Conservation (phyloP, 30 jellyfish, hydroid and myxozoan species). For the Morbakka virulenta region DNA sequence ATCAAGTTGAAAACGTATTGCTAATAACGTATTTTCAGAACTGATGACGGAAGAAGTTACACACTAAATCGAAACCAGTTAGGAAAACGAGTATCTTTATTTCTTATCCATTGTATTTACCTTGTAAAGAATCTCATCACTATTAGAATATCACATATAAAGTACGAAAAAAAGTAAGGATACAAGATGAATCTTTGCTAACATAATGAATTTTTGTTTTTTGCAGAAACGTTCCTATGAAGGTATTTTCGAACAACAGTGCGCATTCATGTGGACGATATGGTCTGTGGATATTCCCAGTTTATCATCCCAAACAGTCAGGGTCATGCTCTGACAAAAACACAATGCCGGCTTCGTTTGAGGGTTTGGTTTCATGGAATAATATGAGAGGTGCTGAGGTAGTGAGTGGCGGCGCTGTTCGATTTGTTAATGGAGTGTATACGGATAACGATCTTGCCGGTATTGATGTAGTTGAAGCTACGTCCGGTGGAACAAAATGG, state of each 20-base stretch:
- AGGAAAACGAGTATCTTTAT: no score
- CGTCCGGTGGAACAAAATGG: constrained; percentile 85
- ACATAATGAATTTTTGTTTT: no score
- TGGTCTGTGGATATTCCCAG: constrained; percentile 96
- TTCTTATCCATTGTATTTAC: no score
- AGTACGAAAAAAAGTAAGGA: no score
- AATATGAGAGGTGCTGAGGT: constrained; percentile 91
- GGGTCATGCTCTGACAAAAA: constrained; percentile 68
- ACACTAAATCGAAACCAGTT: no score
- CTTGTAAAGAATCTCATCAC: no score
- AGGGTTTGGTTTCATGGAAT: constrained; percentile 66
- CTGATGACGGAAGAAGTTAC: no score
- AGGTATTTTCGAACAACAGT: constrained; percentile 73
- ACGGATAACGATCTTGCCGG: constrained; percentile 94
- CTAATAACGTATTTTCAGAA: no score
- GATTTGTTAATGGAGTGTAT: constrained; percentile 65
- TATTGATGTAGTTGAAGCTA: constrained; percentile 81
- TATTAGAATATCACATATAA: no score
- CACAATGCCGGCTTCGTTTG: constrained; percentile 77
- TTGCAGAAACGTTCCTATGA: constrained; percentile 81
- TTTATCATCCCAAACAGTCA: constrained; percentile 80
- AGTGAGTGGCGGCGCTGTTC: constrained; percentile 88
- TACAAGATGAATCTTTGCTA: no score
- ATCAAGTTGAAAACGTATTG: no score
- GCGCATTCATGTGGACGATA: constrained; percentile 95